phyloP scores from a whole-genome alignment of 37 sponge, comb jelly and placozoan genomes.

The Corticium candelabrum region DNA sequence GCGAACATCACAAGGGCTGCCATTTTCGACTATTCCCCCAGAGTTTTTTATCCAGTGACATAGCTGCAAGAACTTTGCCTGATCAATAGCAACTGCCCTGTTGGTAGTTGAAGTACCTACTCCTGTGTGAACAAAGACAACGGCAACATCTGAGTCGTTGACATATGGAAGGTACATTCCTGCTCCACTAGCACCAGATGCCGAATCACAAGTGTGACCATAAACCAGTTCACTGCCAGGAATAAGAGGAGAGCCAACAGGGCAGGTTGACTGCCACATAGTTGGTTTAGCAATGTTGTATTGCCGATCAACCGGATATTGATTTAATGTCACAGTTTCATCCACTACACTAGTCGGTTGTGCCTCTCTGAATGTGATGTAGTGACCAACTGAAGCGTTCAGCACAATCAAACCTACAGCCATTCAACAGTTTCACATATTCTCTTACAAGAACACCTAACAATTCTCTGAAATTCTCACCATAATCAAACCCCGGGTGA shows the following conservation, averaged over 20 bases:
- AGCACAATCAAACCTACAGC: neutral
- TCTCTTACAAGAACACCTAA: too few species aligned
- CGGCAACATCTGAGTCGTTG: neutral
- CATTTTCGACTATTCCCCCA: neutral
- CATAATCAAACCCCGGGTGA: neutral
- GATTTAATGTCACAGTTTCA: neutral
- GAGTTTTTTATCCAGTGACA: neutral
- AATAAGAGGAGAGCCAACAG: neutral
- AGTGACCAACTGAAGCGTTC: neutral
- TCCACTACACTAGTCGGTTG: too few species aligned
- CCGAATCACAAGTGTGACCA: neutral
- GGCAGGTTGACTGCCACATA: neutral
- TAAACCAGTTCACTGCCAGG: neutral
- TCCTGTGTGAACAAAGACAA: neutral
- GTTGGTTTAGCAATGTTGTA: neutral
- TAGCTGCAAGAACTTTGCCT: neutral
- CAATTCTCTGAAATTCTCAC: neutral
- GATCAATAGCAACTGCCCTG: neutral
- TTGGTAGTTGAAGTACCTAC: neutral
- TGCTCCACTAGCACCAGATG: neutral
- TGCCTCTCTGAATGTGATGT: neutral
- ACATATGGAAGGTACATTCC: neutral
- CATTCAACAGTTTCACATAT: too few species aligned
- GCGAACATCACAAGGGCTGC: too few species aligned
- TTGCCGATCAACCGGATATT: neutral